Evolutionary conservation across 2,113 vertebrate genomes (phyloP).

Genomic region (Lagopus leucura): DNA sequence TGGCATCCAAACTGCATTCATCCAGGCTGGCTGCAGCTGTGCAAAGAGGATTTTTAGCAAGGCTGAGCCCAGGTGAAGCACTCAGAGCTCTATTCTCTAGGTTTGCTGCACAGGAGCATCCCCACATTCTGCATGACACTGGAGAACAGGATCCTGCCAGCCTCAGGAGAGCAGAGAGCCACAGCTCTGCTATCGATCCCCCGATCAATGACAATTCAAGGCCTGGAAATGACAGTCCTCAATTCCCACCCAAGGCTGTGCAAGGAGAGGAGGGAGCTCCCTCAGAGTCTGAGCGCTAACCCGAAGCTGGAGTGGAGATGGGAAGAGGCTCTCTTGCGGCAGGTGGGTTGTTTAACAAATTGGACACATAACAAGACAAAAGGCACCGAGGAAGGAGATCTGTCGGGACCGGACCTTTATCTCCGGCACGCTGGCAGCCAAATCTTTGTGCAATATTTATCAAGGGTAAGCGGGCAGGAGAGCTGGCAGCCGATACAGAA

Average conservation of each 20-base stretch:
- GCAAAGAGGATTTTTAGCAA: neutral
- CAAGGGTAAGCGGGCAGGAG: slow-evolving; percentile 52
- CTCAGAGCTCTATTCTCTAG: neutral
- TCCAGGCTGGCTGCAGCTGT: fast-evolving
- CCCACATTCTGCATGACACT: neutral
- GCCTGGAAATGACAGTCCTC: slow-evolving; percentile 37
- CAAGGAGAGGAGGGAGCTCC: neutral
- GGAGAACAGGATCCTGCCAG: neutral
- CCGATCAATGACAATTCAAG: slow-evolving; percentile 46
- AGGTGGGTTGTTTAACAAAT: slow-evolving; percentile 34
- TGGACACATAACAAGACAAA: neutral
- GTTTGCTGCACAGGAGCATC: neutral
- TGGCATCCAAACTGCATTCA: neutral
- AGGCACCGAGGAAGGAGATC: slow-evolving; percentile 5
- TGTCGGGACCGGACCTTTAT: slow-evolving; percentile 37
- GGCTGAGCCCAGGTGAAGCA: neutral
- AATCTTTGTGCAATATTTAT: slow-evolving; percentile 48
- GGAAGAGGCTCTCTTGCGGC: neutral
- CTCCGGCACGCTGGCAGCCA: slow-evolving; percentile 28
- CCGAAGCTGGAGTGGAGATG: neutral
- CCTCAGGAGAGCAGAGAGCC: neutral
- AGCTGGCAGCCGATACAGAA: slow-evolving; percentile 33
- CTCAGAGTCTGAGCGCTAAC: neutral
- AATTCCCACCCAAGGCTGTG: neutral
- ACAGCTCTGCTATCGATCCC: slow-evolving; percentile 16